Evolutionary conservation across 1,140 invertebrate species (phyloP).

Genomic region (Drosophila kurseongensis): DNA sequence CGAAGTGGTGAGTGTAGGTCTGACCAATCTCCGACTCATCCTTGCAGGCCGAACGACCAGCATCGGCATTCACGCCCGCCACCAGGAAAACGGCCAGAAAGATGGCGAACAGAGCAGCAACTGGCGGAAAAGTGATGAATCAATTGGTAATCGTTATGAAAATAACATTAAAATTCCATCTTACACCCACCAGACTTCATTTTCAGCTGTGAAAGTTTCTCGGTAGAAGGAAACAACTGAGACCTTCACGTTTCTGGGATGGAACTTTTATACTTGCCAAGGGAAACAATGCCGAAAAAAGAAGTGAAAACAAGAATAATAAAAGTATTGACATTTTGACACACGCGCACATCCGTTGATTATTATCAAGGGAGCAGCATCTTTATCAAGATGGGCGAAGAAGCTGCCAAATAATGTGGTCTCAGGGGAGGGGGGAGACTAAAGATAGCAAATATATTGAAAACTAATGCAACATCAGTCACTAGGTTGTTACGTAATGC

Average conservation of each 20-base stretch:
- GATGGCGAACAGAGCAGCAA: conserved; percentile 46
- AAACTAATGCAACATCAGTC: not conserved
- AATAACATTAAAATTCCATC: conserved; percentile 12
- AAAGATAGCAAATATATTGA: conserved; percentile 3
- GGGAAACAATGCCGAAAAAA: conserved; percentile 10
- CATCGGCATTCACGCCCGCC: conserved; percentile 43
- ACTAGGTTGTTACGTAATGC: conserved; percentile 4
- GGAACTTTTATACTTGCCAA: conserved; percentile 60
- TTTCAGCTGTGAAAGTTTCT: conserved; percentile 54
- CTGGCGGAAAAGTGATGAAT: conserved; percentile 9
- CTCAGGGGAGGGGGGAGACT: not conserved
- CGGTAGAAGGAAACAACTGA: conserved; percentile 52
- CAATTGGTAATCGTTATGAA: conserved; percentile 9
- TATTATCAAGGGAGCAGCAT: conserved; percentile 44
- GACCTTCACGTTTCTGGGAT: conserved; percentile 3
- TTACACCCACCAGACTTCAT: conserved; percentile 67
- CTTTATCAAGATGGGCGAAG: conserved; percentile 16
- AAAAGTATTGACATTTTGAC: conserved; percentile 55
- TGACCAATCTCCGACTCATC: conserved; percentile 70
- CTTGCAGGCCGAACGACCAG: conserved; percentile 73
- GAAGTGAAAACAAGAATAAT: conserved; percentile 28
- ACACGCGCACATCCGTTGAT: conserved; percentile 68
- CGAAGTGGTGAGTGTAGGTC: conserved; percentile 74
- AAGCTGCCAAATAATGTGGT: conserved; percentile 8
- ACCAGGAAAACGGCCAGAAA: conserved; percentile 57